Base-by-base conservation (phyloP, 37 sponge, comb jelly and placozoan species). In the Beroe ovata region DNA sequence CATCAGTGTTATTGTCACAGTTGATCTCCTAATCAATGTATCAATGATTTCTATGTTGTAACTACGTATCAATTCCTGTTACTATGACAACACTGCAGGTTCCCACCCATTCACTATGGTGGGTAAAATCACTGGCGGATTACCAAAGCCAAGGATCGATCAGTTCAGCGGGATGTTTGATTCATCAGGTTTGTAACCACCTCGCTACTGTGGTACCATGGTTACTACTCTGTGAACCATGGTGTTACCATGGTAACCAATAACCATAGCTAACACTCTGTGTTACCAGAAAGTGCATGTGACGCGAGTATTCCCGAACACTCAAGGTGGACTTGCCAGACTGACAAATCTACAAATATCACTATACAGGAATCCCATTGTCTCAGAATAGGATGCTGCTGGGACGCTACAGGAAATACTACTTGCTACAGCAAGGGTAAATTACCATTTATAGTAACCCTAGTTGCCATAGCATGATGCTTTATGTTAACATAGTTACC, bases 391-490 rank as follows among this genome's bases (percentile, higher is more conserved):
- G 84, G 47, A 2, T 77, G 84, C 21, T 77, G 84, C 28, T 77
- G 84, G 84, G 84, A 77, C 22, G 23, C 54, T 42, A 18, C 8
- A 21, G 84, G 54, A 4, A 41, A n/a, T 11, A 42, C 84, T 36
- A 38, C 41, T 8, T 77, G 84, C 33, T 71, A 71, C 36, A 77
- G 84, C 84, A 77, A 77, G 20, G 84, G 84, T 77, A 71, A 71
- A 18, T n/a, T n/a, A n/a, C n/a, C n/a, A n/a, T n/a, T n/a, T n/a
- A n/a, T n/a, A n/a, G n/a, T n/a, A n/a, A n/a, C n/a, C n/a, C n/a
- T n/a, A n/a, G n/a, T n/a, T n/a, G n/a, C n/a, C n/a, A n/a, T n/a
- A n/a, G n/a, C n/a, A n/a, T n/a, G n/a, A n/a, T n/a, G n/a, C n/a
- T n/a, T n/a, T n/a, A n/a, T n/a, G n/a, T n/a, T n/a, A n/a, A n/a